A percentile compares a stretch with the other conserved stretches of the same genome.
Evolutionary conservation across 2,113 vertebrate genomes (phyloP).

Genomic region (Ranitomeya variabilis): DNA sequence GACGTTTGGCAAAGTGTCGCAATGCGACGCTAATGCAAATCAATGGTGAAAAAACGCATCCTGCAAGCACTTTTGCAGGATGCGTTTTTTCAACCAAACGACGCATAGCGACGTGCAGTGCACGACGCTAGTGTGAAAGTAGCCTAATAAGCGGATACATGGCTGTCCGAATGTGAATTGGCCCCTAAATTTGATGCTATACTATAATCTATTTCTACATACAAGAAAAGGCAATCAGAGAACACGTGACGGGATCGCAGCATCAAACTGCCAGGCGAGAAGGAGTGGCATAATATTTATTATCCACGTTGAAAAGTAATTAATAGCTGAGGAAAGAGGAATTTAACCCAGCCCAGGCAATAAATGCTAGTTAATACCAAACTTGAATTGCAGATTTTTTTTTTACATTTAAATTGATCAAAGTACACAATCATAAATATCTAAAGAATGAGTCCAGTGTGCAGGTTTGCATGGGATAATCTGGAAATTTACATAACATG

Average conservation of each 20-base stretch:
- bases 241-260: neutral
- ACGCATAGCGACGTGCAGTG: no score
- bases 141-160: no score
- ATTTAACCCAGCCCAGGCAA: slow-evolving; percentile 40
- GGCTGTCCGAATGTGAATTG: neutral
- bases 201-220: neutral
- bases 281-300: slow-evolving; percentile 48
- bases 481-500: slow-evolving; percentile 16
- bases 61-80: no score
- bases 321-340: slow-evolving; percentile 50
- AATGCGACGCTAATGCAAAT: no score
- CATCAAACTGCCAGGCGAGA: slow-evolving; percentile 5
- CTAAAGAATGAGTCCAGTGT: neutral
- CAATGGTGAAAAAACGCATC: no score
- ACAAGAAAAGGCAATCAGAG: neutral
- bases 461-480: slow-evolving; percentile 13
- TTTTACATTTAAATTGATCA: slow-evolving; percentile 45
- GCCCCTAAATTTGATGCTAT: neutral
- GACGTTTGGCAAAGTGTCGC: no score
- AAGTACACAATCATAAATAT: slow-evolving; percentile 51
- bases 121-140: no score
- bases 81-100: no score
- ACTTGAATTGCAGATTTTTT: slow-evolving; percentile 42
- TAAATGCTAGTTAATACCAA: slow-evolving; percentile 47
- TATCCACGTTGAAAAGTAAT: slow-evolving; percentile 46